phyloP scores from a whole-genome alignment of 1,140 invertebrate species.

The Hirudo medicinalis region DNA sequence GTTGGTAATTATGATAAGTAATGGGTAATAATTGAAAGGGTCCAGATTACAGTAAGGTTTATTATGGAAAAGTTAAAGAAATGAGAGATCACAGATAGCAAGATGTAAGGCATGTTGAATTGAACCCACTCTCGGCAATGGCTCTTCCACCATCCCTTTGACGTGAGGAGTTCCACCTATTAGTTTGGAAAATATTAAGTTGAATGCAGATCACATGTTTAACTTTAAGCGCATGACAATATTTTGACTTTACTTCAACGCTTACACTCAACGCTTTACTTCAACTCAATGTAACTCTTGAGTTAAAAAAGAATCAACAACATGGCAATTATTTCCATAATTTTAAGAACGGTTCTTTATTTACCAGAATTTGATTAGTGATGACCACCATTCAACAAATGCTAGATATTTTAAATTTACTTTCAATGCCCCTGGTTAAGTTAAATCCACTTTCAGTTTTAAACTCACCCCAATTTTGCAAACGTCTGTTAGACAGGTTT shows the following conservation, averaged over 20 bases:
- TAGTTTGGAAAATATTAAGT: constrained; percentile 9
- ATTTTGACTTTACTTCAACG: too few species aligned
- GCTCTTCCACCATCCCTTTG: constrained; percentile 86
- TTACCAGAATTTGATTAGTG: neutral
- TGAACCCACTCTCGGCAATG: constrained; percentile 53
- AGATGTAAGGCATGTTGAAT: neutral
- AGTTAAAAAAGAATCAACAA: constrained; percentile 15
- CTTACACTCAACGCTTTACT: too few species aligned
- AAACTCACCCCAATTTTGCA: constrained; percentile 79
- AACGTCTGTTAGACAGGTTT: constrained; percentile 67
- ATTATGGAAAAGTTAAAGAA: too few species aligned
- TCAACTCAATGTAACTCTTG: neutral
- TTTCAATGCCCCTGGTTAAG: neutral
- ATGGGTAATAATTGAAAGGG: constrained; percentile 16
- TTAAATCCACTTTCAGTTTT: neutral
- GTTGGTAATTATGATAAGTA: constrained; percentile 16
- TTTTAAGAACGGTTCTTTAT: neutral
- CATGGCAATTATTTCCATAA: neutral
- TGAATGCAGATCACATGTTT: neutral
- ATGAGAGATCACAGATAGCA: neutral
- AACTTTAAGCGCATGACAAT: too few species aligned
- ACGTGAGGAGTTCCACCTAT: constrained; percentile 65
- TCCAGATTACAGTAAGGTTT: constrained; percentile 18
- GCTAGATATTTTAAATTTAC: neutral
- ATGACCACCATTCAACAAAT: neutral